Evolutionary conservation across 1,140 invertebrate genomes (phyloP).

Genomic region (Potamilus streckersoni): DNA sequence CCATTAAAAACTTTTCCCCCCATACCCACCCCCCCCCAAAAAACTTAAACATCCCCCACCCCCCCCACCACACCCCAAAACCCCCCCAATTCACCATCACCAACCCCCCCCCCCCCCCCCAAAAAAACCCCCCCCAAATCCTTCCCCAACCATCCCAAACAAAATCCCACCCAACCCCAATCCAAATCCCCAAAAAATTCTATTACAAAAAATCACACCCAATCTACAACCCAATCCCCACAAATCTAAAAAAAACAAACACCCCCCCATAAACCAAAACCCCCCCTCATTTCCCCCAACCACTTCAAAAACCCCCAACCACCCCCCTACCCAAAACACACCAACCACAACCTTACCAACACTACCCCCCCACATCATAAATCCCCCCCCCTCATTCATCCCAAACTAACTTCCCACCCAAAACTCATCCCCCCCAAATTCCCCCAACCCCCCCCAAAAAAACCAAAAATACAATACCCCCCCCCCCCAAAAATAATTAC

Average conservation of each 20-base stretch:
- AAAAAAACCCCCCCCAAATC: background rate
- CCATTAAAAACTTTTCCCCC: background rate
- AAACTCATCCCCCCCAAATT: background rate
- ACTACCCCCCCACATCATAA: background rate
- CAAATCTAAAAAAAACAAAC: background rate
- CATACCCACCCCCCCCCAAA: background rate
- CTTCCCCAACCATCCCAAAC: background rate
- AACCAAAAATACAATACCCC: background rate
- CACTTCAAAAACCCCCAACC: background rate
- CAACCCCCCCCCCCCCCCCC: too few relatives aligned
- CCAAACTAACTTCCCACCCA: background rate
- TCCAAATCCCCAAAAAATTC: background rate
- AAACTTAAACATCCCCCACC: background rate
- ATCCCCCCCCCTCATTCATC: background rate
- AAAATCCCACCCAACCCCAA: background rate
- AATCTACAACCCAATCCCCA: background rate
- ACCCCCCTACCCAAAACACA: background rate
- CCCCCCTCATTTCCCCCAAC: background rate
- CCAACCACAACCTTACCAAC: background rate
- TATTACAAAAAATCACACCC: background rate
- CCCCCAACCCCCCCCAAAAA: background rate
- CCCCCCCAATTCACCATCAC: background rate
- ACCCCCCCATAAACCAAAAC: background rate
- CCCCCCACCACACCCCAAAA: background rate
- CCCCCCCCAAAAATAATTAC: background rate